A percentile compares a stretch with the other conserved stretches of the same genome.
These are phyloP conservation scores for Uloborus plumipes DNA, from an alignment of 2,888 invertebrate genomes.

Conservation along the genomic window DNA sequence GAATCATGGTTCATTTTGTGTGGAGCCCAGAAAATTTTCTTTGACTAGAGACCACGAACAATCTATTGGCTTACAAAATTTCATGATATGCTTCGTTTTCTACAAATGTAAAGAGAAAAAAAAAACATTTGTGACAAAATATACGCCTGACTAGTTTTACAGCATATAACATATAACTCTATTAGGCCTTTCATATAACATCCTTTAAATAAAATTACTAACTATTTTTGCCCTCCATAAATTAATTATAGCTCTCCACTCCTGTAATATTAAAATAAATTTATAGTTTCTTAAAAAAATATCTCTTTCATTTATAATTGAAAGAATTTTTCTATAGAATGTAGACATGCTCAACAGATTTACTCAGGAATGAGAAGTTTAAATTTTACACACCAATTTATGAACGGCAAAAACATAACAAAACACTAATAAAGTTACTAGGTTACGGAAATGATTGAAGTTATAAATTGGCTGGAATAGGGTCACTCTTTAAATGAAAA, in stretches of 20 bases:
- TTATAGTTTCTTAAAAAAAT: slow-evolving; percentile 55
- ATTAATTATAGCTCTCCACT: slow-evolving; percentile 30
- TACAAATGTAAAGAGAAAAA: slow-evolving; percentile 41
- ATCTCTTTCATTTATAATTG: slow-evolving; percentile 30
- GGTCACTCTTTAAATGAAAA: slow-evolving; percentile 50
- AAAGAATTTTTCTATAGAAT: slow-evolving; percentile 41
- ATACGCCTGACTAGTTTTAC: slow-evolving; percentile 63
- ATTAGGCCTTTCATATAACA: slow-evolving; percentile 38
- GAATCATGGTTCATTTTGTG: neutral
- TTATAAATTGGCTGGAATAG: slow-evolving; percentile 60
- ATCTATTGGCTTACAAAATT: slow-evolving; percentile 61
- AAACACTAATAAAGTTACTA: slow-evolving; percentile 39
- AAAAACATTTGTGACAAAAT: slow-evolving; percentile 55
- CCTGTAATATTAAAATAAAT: slow-evolving; percentile 55
- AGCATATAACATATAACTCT: slow-evolving; percentile 35
- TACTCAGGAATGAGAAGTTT: slow-evolving; percentile 30
- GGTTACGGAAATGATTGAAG: slow-evolving; percentile 47
- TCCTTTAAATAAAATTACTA: slow-evolving; percentile 37
- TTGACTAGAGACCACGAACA: slow-evolving; percentile 57
- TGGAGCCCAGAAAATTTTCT: slow-evolving; percentile 43
- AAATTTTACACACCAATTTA: slow-evolving; percentile 32
- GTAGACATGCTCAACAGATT: slow-evolving; percentile 19
- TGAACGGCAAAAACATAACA: slow-evolving; percentile 58
- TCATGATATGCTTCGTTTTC: slow-evolving; percentile 60
- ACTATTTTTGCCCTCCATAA: slow-evolving; percentile 60